Conservation (phyloP, 2,113 vertebrate species). For the Mus pahari region DNA sequence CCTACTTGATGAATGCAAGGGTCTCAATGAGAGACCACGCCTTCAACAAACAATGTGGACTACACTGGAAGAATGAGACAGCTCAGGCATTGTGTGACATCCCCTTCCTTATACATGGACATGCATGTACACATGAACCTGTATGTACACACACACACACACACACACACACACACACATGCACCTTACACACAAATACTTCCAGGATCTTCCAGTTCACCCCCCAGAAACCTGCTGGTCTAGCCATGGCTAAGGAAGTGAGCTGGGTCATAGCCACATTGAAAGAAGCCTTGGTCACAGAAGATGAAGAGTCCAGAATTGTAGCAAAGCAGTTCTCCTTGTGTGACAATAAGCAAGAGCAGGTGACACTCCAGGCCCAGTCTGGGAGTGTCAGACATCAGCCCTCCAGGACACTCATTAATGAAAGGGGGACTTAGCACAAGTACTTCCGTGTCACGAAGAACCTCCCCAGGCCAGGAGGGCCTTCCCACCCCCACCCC, state of each 20-base stretch:
- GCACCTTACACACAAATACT: background rate
- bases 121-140: background rate
- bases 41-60: background rate
- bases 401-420: background rate
- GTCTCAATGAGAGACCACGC: background rate
- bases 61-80: background rate
- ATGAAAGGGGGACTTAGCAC: fast-evolving
- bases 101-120: background rate
- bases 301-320: fast-evolving
- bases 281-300: background rate
- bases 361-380: background rate
- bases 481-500: background rate
- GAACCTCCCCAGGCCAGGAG: background rate
- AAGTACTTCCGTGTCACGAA: background rate
- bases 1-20: background rate
- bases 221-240: background rate
- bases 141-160: background rate
- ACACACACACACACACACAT: background rate
- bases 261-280: background rate
- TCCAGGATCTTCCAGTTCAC: background rate
- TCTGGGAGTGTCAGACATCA: fast-evolving
- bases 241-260: background rate
- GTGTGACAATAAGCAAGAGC: background rate
- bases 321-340: background rate
- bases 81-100: background rate